These are phyloP conservation scores for Metopia argyrocephala DNA, from an alignment of 2,888 invertebrate species.

Conservation along the genomic window DNA sequence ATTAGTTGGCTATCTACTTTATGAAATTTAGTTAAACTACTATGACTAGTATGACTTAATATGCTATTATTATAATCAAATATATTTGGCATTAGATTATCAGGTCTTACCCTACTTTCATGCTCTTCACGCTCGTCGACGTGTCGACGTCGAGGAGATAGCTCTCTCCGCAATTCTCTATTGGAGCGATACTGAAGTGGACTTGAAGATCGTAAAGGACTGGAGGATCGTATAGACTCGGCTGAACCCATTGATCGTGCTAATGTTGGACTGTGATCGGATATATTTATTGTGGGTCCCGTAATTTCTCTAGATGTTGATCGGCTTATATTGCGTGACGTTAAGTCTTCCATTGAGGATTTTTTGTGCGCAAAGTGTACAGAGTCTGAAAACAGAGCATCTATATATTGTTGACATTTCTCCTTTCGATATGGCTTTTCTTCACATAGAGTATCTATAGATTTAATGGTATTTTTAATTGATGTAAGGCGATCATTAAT, in stretches of 20 bases:
- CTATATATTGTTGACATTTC: slow-evolving; percentile 77
- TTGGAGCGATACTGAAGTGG: slow-evolving; percentile 73
- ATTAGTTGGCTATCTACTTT: slow-evolving; percentile 78
- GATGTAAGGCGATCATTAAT: slow-evolving; percentile 77
- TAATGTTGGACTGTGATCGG: slow-evolving; percentile 66
- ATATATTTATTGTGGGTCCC: slow-evolving; percentile 72
- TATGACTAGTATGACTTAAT: slow-evolving; percentile 73
- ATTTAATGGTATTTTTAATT: slow-evolving; percentile 78
- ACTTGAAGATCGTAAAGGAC: slow-evolving; percentile 71
- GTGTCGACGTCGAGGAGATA: slow-evolving; percentile 75
- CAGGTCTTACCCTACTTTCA: slow-evolving; percentile 78
- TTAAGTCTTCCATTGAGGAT: slow-evolving; percentile 71
- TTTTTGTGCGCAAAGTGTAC: slow-evolving; percentile 73
- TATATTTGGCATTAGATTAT: slow-evolving; percentile 77
- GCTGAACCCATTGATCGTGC: slow-evolving; percentile 72
- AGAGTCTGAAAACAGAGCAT: slow-evolving; percentile 75
- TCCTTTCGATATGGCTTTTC: slow-evolving; percentile 75
- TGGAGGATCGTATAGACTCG: slow-evolving; percentile 71
- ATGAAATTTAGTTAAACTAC: slow-evolving; percentile 78
- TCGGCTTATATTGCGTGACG: slow-evolving; percentile 70
- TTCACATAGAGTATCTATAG: slow-evolving; percentile 77
- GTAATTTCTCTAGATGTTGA: slow-evolving; percentile 67
- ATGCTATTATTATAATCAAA: slow-evolving; percentile 74
- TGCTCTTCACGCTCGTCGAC: slow-evolving; percentile 76
- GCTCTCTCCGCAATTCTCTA: slow-evolving; percentile 74